Evolutionary conservation across 2,888 invertebrate species (phyloP).

Genomic region (Rhamphomyia laevipes): DNA sequence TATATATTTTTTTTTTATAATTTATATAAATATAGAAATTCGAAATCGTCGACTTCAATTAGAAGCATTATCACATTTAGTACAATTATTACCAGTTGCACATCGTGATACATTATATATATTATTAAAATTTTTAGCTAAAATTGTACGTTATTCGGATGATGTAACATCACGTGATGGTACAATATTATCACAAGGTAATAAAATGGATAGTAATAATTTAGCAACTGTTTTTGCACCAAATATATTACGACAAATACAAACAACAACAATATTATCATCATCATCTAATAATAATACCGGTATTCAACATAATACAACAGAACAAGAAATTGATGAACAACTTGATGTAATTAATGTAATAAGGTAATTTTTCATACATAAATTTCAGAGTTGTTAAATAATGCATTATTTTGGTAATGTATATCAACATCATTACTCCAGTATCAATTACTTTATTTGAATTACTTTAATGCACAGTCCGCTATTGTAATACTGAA

Average conservation of each 20-base stretch:
- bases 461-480: too few species aligned
- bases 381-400: too few species aligned
- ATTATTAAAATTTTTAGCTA: conserved; percentile 68
- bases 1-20: neutral
- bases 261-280: conserved; percentile 32
- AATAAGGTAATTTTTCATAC: conserved; percentile 41
- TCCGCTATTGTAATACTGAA: too few species aligned
- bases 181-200: conserved; percentile 43
- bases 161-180: conserved; percentile 24
- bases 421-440: too few species aligned
- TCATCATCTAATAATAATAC: neutral
- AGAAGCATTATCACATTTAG: conserved; percentile 70
- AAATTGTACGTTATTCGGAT: conserved; percentile 32
- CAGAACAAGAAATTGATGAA: conserved; percentile 45
- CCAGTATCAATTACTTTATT: too few species aligned
- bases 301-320: conserved; percentile 12
- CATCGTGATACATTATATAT: conserved; percentile 76
- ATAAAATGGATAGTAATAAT: conserved; percentile 90
- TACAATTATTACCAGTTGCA: conserved; percentile 73
- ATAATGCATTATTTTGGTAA: too few species aligned
- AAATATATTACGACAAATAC: conserved; percentile 71
- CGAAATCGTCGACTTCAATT: conserved; percentile 71
- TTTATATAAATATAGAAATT: conserved; percentile 47
- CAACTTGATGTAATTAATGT: conserved; percentile 84
- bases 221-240: conserved; percentile 90